These are phyloP conservation scores for Agriotes lineatus DNA, from an alignment of 2,888 invertebrate genomes.

Conservation along the genomic window DNA sequence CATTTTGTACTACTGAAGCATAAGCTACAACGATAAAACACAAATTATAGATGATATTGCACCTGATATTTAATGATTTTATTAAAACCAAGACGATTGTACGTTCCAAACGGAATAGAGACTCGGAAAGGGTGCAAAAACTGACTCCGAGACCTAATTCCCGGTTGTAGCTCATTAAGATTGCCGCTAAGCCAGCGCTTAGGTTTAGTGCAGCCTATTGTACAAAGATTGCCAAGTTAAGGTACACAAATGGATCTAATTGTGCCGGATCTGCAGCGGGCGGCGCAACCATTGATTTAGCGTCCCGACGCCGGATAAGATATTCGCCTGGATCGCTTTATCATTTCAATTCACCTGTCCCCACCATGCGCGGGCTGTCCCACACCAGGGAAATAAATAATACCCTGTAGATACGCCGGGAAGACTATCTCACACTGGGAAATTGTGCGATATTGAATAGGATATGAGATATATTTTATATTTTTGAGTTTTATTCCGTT, in stretches of 20 bases:
- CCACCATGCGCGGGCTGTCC: conserved; percentile 45
- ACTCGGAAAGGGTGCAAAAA: too few species aligned
- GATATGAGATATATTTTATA: conserved; percentile 56
- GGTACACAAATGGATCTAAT: conserved; percentile 32
- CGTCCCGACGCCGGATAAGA: conserved; percentile 43
- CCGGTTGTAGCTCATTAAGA: conserved; percentile 28
- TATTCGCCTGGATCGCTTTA: conserved; percentile 47
- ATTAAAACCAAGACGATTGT: too few species aligned
- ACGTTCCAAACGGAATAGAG: too few species aligned
- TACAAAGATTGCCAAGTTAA: conserved; percentile 29
- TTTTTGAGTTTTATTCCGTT: conserved; percentile 49
- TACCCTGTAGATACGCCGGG: conserved; percentile 54
- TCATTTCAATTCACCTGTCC: conserved; percentile 49
- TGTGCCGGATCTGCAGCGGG: neutral
- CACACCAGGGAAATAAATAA: conserved; percentile 45
- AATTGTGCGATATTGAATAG: conserved; percentile 58
- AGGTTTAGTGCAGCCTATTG: conserved; percentile 15
- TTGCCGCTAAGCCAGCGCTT: conserved; percentile 21
- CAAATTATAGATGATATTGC: too few species aligned
- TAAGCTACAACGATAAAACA: too few species aligned
- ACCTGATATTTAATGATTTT: too few species aligned
- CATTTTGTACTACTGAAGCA: too few species aligned
- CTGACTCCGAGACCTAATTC: too few species aligned
- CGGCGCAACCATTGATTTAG: conserved; percentile 36
- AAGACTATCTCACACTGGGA: conserved; percentile 58